Base-by-base conservation (phyloP, 2,888 invertebrate genomes). In the Limnephilus marmoratus region DNA sequence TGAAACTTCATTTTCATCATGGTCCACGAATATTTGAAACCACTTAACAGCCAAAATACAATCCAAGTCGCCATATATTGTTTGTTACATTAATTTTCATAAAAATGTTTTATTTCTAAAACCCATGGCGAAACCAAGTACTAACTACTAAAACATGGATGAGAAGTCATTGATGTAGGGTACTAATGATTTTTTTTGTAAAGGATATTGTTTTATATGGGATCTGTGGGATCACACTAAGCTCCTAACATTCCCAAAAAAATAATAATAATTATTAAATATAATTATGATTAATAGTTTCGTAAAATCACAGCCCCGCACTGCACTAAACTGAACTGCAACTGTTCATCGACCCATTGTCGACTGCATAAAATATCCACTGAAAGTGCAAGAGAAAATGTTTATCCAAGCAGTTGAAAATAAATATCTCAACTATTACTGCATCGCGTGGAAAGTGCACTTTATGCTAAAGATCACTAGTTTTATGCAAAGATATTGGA, bases 371-470 rank as follows among this genome's bases (percentile, higher is more conserved):
- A 86, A 53, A 12, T 86, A 89, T 24, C 49, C 87, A 49, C 81
- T 89, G 88, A 89, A 89, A 89, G 88, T 80, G 88, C 80, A 89
- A 81, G 88, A 89, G 88, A 89, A 89, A 89, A 89, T 89, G 88
- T 89, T 15, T 81, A 89, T 89, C 81, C 80, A 80, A 80, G 80
- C 88, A 89, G 88, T 89, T 89, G 29, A 89, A 89, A 89, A 89
- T 89, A 89, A 37, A 37, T 89, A 89, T 89, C 88, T 80, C 37
- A 80, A 80, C 81, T 18, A 68, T 34, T 80, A 88, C 37, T 89
- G 88, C 88, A 89, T 81, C 88, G 81, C 88, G 88, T 81, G 68
- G 88, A 89, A 89, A 89, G 88, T 81, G 88, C 80, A 53, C 53
- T 80, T 41, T 29, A 31, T 53, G 53, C 53, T 87, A 87, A 81